These are phyloP conservation scores for Atrichornis clamosus DNA, from an alignment of 2,113 vertebrate genomes.

Conservation along the genomic window DNA sequence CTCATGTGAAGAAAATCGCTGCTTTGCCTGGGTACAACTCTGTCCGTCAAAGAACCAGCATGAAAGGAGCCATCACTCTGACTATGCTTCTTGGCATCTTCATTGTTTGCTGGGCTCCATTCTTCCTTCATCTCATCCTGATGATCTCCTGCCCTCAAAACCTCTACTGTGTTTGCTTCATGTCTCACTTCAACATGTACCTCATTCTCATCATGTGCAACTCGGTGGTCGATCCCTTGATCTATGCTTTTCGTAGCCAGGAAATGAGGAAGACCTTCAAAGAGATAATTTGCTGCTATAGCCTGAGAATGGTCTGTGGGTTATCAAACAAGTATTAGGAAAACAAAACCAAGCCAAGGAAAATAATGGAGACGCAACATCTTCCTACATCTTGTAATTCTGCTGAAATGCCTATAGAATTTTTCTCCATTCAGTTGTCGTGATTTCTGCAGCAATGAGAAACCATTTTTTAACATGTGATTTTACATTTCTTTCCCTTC, in stretches of 20 bases:
- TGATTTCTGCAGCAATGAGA: neutral
- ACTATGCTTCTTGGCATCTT: conserved; percentile 93
- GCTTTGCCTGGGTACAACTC: conserved; percentile 81
- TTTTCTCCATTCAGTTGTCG: neutral
- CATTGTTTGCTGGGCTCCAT: conserved; percentile 93
- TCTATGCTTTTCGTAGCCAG: conserved; percentile 93
- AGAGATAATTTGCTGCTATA: conserved; percentile 88
- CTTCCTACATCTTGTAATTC: neutral
- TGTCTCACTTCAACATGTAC: conserved; percentile 98
- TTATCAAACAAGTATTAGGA: conserved; percentile 77
- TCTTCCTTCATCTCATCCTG: conserved; percentile 94
- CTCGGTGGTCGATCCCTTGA: conserved; percentile 91
- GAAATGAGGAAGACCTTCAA: conserved; percentile 97
- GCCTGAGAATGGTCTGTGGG: conserved; percentile 70
- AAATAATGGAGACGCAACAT: neutral
- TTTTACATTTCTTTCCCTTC: neutral
- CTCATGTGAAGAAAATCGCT: conserved; percentile 88
- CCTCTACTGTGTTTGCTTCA: conserved; percentile 94
- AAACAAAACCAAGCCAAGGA: neutral
- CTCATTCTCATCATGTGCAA: conserved; percentile 98
- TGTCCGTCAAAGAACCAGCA: conserved; percentile 82
- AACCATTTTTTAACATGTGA: neutral
- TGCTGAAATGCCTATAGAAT: neutral
- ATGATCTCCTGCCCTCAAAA: conserved; percentile 94
- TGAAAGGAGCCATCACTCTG: conserved; percentile 90